Percentiles rank a stretch among this genome's conserved stretches.
phyloP scores from a whole-genome alignment of 2,113 vertebrate genomes.

The Xiphias gladius region DNA sequence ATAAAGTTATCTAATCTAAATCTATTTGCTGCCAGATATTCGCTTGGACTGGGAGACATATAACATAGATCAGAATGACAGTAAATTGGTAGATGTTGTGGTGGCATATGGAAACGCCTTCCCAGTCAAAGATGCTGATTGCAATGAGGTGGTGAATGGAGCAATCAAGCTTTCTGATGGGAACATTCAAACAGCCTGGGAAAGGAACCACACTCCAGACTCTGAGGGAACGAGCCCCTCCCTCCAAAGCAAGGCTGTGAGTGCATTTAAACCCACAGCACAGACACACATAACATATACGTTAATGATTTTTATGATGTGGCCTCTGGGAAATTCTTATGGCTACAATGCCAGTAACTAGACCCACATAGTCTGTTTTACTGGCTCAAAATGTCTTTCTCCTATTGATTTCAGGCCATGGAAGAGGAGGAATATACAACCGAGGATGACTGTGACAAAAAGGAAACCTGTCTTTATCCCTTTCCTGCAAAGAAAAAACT shows the following conservation, averaged over 20 bases:
- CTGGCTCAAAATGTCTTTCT: conserved; percentile 3
- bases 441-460: conserved; percentile 49
- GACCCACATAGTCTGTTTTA: conserved; percentile 1
- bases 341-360: background rate
- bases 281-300: conserved; percentile 8
- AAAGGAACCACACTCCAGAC: conserved; percentile 55
- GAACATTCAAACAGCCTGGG: conserved; percentile 44
- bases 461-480: conserved; percentile 11
- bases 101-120: conserved; percentile 87
- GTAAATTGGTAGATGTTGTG: conserved; percentile 87
- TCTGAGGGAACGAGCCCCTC: conserved; percentile 61
- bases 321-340: conserved; percentile 15
- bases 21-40: conserved; percentile 85
- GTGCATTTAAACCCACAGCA: conserved; percentile 29
- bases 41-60: conserved; percentile 92
- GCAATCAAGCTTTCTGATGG: background rate
- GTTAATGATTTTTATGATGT: conserved; percentile 7
- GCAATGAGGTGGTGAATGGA: conserved; percentile 74
- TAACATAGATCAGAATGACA: conserved; percentile 78
- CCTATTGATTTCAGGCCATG: conserved; percentile 52
- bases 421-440: conserved; percentile 40
- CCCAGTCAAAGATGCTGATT: conserved; percentile 81
- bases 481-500: conserved; percentile 68
- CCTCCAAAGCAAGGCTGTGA: conserved; percentile 74
- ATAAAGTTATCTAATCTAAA: background rate